phyloP scores from a whole-genome alignment of 2,113 vertebrate species.

The Onychorhynchus coronatus region DNA sequence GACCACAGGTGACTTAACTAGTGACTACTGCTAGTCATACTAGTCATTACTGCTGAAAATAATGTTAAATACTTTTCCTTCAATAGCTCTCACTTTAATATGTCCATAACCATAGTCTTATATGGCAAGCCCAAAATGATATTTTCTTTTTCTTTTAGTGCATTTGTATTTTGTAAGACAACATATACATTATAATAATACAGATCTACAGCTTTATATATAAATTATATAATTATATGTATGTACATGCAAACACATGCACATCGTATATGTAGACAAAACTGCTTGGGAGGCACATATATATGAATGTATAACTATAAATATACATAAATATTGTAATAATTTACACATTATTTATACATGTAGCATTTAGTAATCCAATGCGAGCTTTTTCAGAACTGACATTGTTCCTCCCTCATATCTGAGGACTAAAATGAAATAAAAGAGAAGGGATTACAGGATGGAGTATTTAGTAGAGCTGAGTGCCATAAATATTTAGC shows the following conservation, averaged over 20 bases:
- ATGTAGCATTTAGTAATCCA: not conserved
- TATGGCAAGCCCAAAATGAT: not conserved
- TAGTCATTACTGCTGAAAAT: too few relatives aligned
- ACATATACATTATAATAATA: not conserved
- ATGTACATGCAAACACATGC: not conserved
- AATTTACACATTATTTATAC: not conserved
- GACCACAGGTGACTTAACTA: not conserved
- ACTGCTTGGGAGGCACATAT: not conserved
- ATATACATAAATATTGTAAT: not conserved
- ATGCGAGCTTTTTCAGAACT: not conserved
- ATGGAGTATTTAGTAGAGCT: not conserved
- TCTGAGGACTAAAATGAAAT: not conserved
- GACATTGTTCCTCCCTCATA: not conserved
- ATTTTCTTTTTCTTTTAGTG: not conserved
- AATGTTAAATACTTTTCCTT: not conserved
- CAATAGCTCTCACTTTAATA: not conserved
- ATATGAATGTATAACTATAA: not conserved
- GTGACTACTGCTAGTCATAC: not conserved
- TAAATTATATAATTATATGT: not conserved
- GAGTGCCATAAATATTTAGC: not conserved
- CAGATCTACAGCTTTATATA: not conserved
- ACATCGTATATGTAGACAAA: not conserved
- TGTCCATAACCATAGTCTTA: not conserved
- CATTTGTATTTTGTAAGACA: not conserved
- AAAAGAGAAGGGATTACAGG: not conserved